These are phyloP conservation scores for Poecilus cupreus DNA, from an alignment of 2,888 invertebrate species.

Conservation along the genomic window DNA sequence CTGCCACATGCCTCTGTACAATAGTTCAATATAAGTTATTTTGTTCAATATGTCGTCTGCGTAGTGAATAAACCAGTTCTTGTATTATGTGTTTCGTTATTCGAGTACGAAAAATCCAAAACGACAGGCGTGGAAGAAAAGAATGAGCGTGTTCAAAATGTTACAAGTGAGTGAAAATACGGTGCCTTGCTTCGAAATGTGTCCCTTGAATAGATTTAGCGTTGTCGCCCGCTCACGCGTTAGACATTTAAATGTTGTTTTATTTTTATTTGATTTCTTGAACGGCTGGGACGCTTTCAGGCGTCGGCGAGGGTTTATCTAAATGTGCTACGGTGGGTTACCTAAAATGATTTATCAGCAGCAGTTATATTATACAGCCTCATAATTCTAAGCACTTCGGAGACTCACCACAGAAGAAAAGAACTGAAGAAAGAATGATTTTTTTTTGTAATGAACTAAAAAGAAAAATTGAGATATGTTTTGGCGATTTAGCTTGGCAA, in stretches of 20 bases:
- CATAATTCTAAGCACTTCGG: background rate
- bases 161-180: constrained; percentile 33
- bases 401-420: too few relatives aligned
- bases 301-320: background rate
- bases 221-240: constrained; percentile 22
- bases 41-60: background rate
- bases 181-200: constrained; percentile 21
- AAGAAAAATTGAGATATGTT: too few relatives aligned
- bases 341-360: background rate
- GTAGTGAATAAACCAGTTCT: background rate
- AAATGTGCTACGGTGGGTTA: constrained; percentile 6
- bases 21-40: constrained; percentile 23
- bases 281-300: constrained; percentile 7
- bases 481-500: too few relatives aligned
- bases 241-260: constrained; percentile 46
- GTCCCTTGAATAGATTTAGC: constrained; percentile 7
- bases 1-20: background rate
- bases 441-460: too few relatives aligned
- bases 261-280: constrained; percentile 47
- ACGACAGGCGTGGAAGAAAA: background rate
- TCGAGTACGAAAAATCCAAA: background rate
- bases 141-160: constrained; percentile 5
- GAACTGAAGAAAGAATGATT: too few relatives aligned
- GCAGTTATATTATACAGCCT: background rate
- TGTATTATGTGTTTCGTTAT: background rate